Evolutionary conservation across 2,113 vertebrate genomes (phyloP), one percentile per base, ranked within the genome.

Genomic region (Manacus vitellinus): DNA sequence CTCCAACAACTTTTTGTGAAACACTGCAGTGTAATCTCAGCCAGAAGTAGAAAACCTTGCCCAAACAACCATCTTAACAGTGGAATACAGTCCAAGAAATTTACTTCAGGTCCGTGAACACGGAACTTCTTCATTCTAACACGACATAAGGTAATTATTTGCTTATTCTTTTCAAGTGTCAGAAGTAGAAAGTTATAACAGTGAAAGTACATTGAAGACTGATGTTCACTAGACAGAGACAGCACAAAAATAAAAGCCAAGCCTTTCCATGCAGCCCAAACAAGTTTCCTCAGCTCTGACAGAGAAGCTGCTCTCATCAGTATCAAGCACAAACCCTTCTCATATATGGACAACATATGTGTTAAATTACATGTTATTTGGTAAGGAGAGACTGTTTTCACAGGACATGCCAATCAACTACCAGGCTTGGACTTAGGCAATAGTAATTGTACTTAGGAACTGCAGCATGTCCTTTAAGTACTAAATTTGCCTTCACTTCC

Each of bases 41-140:
- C 24, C 74, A 47, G 68, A 96, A 95, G 58, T 3, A 85, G 33
- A 95, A 92, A 97, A 82, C 51, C 18, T 67, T 80, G 79, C 41
- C 51, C 14, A 8, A 89, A 85, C 37, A 94, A 88, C 30, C 37
- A 23, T 55, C 88, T 54, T 68, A 91, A 65, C 35, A 94, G 58
- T 39, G 37, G 75, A 74, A 87, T 68, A 87, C 0, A 92, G 54
- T 47, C 72, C 35, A 62, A 92, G 62, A 62, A 82, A 89, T 77
- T 94, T 95, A 94, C 14, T 92, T 51, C 43, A 81, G 16, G 37
- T 76, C 61, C 82, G 6, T 49, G 62, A 94, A 70, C 46, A 59
- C 9, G 49, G 37, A 90, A 79, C 33, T 41, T 54, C 79, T 59
- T 94, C 43, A 75, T 70, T 85, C 39, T 67, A 68, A 59, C 4